These are phyloP conservation scores for Cyclophora albipunctata DNA, from an alignment of 2,888 invertebrate genomes.

Conservation along the genomic window DNA sequence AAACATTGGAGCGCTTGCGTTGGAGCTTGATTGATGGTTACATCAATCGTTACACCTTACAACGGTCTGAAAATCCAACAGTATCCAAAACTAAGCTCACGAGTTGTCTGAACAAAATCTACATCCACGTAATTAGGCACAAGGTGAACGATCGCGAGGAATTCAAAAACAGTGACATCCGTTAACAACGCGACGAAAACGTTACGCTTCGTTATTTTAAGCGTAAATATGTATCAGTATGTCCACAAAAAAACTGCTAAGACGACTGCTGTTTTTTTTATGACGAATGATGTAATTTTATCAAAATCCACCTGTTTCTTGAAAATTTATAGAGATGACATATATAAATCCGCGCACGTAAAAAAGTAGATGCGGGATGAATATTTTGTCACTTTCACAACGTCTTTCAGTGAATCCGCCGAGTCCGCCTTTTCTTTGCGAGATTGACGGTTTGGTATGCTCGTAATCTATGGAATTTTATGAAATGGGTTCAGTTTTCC, in stretches of 20 bases:
- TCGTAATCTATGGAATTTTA: conserved; percentile 2
- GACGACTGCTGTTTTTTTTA: conserved; percentile 21
- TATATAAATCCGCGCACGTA: conserved; percentile 42
- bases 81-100: too few species aligned
- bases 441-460: neutral
- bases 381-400: conserved; percentile 30
- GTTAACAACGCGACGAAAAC: conserved; percentile 1
- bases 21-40: too few species aligned
- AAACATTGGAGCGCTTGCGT: too few species aligned
- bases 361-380: conserved; percentile 33
- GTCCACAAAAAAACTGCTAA: too few species aligned
- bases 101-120: too few species aligned
- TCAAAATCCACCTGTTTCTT: conserved; percentile 33
- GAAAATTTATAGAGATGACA: conserved; percentile 28
- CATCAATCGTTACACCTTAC: too few species aligned
- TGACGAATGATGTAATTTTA: conserved; percentile 29
- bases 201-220: conserved; percentile 1
- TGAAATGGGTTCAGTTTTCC: neutral
- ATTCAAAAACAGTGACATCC: conserved; percentile 8
- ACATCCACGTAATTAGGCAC: conserved; percentile 10
- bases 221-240: neutral
- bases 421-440: conserved; percentile 15
- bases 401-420: conserved; percentile 1
- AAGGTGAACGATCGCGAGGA: conserved; percentile 12
- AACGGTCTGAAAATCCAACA: too few species aligned